Base-by-base conservation (phyloP, 2,888 invertebrate species). In the Loripinus fragilis region DNA sequence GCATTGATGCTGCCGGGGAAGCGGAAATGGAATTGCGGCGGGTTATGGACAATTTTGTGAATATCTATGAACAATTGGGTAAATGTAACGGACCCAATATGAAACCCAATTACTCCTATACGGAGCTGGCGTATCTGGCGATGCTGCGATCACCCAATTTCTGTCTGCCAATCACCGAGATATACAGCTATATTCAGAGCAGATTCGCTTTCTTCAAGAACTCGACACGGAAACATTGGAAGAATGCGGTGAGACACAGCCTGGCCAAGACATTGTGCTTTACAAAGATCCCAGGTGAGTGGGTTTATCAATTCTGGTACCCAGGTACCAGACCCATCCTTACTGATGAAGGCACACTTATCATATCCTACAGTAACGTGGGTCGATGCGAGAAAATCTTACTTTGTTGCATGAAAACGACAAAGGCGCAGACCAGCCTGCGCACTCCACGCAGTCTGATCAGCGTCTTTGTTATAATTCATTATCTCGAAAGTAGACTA, bases 191-290 rank as follows among this genome's bases (percentile, higher is more conserved):
- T 67, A 88, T 89, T 20, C 83, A 85, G 74, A 76, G 76, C 42
- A 71, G 87, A 60, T 89, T 88, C 75, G 42, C 80, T 25, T 89
- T 86, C 77, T 88, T 87, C 78, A 74, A 81, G 66, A 81, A 83
- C 23, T 85, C 86, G 2, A 84, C 83, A 12, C 79, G 87, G 1
- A 84, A 85, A 69, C 87, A 88, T 71, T 89, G 89, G 89, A 87
- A 85, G 45, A 89, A 89, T 69, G 89, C 89, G 10, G 87, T 89
- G 1, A 80, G 89, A 50, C 89, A 89, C 71, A 89, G 88, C 45
- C 78, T 89, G 55, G 88, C 88, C 20, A 89, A 89, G 65, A 89
- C 89, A 20, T 85, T 87, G 69, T 89, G 89, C 68, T 89, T 89
- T 76, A 82, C 87, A 38, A 89, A 89, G 75, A 89, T 89, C n/a